Evolutionary conservation across 1,140 invertebrate species (phyloP), one percentile per base, ranked within the genome.

Genomic region (Sweltsa coloradensis): DNA sequence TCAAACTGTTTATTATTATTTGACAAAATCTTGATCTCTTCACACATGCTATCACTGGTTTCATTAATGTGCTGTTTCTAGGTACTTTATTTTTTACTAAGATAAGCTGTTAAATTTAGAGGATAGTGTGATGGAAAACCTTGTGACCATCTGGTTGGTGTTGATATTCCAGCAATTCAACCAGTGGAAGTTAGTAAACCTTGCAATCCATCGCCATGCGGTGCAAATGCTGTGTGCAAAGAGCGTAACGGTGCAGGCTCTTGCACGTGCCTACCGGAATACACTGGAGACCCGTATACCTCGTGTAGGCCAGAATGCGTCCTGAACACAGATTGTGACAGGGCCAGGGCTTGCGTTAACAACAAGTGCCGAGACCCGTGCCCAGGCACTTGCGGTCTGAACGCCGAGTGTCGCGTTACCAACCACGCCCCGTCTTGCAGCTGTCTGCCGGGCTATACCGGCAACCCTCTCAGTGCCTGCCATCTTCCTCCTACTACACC

Each of bases 211-310:
- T 84, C 79, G 16, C 84, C 84, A 3, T 90, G 87, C 61, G 87
- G 87, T 18, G 60, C 75, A 5, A 84, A 85, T 56, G 65, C 78
- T 34, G 66, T 87, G 47, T 90, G 87, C 66, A 78, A 61, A 57
- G 83, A 89, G 63, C 57, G 69, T 57, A 52, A 56, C 53, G 39
- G 62, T 58, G 62, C 65, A 23, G 81, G 85, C 51, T 83, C 83
- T 43, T 91, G 88, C 62, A 76, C 73, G 48, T 90, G 87, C 64
- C 60, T 85, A 53, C 71, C 79, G 48, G 81, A 85, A 51, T 90
- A 86, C 63, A 76, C 75, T 53, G 88, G 88, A 41, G 85, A 91
- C 70, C 85, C 87, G 2, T 86, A 89, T 54, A 67, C 75, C 21
- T 63, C 65, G 19, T 72, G 70, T 51, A 40, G 62, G 22, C 65